These are phyloP conservation scores for Polypterus bichir DNA, from an alignment of 2,113 vertebrate genomes.

Conservation along the genomic window DNA sequence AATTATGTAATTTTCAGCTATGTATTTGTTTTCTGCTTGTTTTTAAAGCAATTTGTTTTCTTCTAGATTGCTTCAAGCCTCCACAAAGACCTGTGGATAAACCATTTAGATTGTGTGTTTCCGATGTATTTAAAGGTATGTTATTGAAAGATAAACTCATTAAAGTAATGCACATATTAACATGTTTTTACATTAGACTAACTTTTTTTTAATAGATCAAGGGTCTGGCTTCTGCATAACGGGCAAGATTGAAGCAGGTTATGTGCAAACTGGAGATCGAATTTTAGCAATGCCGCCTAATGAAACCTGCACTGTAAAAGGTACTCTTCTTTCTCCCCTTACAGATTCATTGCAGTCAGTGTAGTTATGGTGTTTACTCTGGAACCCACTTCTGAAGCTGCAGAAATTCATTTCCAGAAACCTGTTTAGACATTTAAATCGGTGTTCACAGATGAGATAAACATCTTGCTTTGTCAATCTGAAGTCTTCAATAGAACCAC, in stretches of 20 bases:
- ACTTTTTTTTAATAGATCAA: constrained; percentile 61
- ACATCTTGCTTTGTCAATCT: too few relatives aligned
- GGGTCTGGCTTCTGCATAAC: constrained; percentile 95
- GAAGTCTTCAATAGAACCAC: too few relatives aligned
- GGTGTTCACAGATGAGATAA: too few relatives aligned
- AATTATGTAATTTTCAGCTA: too few relatives aligned
- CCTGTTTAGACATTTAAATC: too few relatives aligned
- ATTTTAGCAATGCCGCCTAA: constrained; percentile 88
- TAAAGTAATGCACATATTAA: not conserved
- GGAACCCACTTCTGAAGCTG: too few relatives aligned
- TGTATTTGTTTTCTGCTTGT: not conserved
- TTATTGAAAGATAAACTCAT: not conserved
- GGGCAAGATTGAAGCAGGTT: constrained; percentile 94
- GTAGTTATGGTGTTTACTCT: too few relatives aligned
- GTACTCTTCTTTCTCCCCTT: constrained; percentile 35
- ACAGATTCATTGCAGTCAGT: too few relatives aligned
- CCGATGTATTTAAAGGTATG: constrained; percentile 96
- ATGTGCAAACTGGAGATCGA: constrained; percentile 77
- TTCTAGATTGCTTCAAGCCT: constrained; percentile 77
- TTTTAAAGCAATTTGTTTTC: constrained; percentile 14
- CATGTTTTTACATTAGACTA: not conserved
- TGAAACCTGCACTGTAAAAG: constrained; percentile 94
- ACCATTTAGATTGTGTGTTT: constrained; percentile 84
- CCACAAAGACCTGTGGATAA: constrained; percentile 85
- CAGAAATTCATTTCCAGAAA: too few relatives aligned